phyloP scores from a whole-genome alignment of 2,888 invertebrate genomes.

The Drosophila diplacantha region DNA sequence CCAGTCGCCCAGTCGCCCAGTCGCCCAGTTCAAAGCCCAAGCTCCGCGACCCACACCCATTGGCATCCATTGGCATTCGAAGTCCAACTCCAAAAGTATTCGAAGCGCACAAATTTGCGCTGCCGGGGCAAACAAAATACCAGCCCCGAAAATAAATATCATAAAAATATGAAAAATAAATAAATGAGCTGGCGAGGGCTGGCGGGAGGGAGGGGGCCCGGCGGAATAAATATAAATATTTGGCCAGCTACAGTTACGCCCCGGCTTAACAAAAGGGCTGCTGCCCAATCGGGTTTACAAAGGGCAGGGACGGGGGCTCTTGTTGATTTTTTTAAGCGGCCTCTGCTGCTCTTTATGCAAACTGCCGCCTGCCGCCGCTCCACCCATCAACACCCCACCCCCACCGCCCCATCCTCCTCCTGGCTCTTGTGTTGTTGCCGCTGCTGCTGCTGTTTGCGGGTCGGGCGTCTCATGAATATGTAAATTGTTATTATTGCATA shows the following conservation, averaged over 20 bases:
- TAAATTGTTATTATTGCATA: constrained; percentile 72
- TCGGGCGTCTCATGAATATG: constrained; percentile 69
- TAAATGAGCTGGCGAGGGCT: constrained; percentile 48
- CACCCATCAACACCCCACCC: not conserved
- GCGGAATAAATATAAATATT: constrained; percentile 59
- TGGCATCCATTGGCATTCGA: constrained; percentile 19
- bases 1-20: too few relatives aligned
- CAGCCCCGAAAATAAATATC: constrained; percentile 59
- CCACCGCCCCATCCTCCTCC: not conserved
- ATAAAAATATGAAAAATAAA: constrained; percentile 67
- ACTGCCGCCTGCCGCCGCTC: constrained; percentile 47
- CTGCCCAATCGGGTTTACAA: constrained; percentile 40
- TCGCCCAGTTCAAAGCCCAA: not conserved
- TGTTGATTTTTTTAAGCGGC: constrained; percentile 53
- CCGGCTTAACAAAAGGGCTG: constrained; percentile 59
- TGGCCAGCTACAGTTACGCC: constrained; percentile 64
- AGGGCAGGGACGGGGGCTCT: constrained; percentile 2
- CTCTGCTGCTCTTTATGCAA: constrained; percentile 66
- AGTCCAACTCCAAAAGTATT: constrained; percentile 34
- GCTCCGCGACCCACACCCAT: not conserved
- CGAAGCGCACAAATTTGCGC: constrained; percentile 42
- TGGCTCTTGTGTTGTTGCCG: constrained; percentile 13
- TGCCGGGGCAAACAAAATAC: constrained; percentile 32
- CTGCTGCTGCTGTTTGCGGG: constrained; percentile 48
- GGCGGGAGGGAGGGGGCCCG: not conserved